Evolutionary conservation across 1,140 invertebrate species (phyloP), one percentile per base, ranked within the genome.

Genomic region (Pachypsylla venusta): DNA sequence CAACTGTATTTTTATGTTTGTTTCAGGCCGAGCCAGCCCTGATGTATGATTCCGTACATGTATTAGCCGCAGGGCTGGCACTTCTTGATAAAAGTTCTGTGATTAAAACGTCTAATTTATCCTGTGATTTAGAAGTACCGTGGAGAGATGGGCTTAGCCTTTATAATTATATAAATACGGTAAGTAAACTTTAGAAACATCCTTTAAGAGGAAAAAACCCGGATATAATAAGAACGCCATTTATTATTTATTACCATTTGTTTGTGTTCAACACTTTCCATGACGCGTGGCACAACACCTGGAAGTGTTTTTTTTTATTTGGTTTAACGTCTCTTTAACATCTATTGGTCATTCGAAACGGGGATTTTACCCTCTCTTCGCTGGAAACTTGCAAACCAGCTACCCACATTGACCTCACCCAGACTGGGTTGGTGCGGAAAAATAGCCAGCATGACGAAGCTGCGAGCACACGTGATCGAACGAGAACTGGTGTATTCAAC

Each of bases 121-220:
- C 87, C 1, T 93, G 89, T 66, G 87, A 89, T 48, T 77, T 79
- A 14, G 88, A 93, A 66, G 74, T 79, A 57, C 82, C 86, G 0
- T 93, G 91, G 88, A 75, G 80, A 60, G 85, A 92, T 64, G 92
- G 92, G n/a, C 78, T 83, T 53, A 83, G 81, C 12, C 75, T 96
- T 0, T 83, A 90, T 69, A 93, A 95, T 70, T 93, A 93, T 69
- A 87, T 96, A 66, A 93, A 89, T 74, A 78, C 85, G 63, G 91
- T 94, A 74, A 75, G 74, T 74, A 55, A 55, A n/a, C 20, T 53
- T 53, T 53, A 10, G 48, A 10, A 14, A 53, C n/a, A 5, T 53
- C 10, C 20, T 16, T 35, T 35, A 12, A 35, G 10, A 35, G 30
- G 10, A 35, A 12, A 12, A 12, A 12, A 35, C n/a, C 30, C n/a